Evolutionary conservation across 2,888 invertebrate genomes (phyloP), one percentile per base, ranked within the genome.

Genomic region (Xylophagus ater): DNA sequence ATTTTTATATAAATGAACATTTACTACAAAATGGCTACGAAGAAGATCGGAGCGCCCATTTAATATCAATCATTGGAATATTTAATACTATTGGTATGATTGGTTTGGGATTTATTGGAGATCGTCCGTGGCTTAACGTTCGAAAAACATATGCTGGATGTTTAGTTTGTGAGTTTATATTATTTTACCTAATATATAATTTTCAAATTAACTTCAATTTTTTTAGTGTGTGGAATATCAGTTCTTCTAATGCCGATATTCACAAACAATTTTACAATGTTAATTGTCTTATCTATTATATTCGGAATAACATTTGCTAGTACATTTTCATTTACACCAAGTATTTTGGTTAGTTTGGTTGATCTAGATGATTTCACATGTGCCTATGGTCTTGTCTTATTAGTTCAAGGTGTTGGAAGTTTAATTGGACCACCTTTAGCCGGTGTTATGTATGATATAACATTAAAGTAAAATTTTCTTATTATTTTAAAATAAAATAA

Each of bases 231-330:
- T 44, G 65, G 65, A 39, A 41, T 59, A 30, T 62, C 65, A 6
- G 60, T 64, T 44, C 51, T 56, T 35, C 49, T 59, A 42, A 63
- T 65, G 58, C 65, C 65, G 9, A 34, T 62, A 23, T 44, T 59
- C 20, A 53, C 58, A 8, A 48, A 41, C 17, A 59, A 48, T 41
- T 65, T 62, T 40, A 47, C 48, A 36, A 47, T 51, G 3, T 49
- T 65, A 21, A 40, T 62, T 44, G 6, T 42, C 1, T 56, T 48
- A 65, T 72, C 72, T 14, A 76, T 77, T 0, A 66, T 79, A 1
- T 94, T 90, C 65, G 94, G 94, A 9, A 71, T 93, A 47, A 83
- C 87, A 49, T 89, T 93, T 58, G 88, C 89, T 34, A 92, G 89
- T 49, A 88, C 83, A 43, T 93, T 89, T 61, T 83, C 89, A 1